phyloP scores from a whole-genome alignment of 2,888 invertebrate species.

The Steinernema carpocapsae region DNA sequence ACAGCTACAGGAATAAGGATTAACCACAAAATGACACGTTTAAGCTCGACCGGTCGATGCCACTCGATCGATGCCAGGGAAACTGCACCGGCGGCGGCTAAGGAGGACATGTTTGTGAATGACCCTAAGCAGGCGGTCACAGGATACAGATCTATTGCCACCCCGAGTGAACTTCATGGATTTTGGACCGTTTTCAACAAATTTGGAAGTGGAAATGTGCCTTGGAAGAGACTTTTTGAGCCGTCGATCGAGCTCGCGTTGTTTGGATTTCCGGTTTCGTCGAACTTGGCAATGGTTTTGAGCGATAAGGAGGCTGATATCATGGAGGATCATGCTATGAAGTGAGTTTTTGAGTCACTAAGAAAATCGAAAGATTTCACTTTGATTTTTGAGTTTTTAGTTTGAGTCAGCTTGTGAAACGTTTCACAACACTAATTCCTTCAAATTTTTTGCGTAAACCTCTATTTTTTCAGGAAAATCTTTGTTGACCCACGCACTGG shows the following conservation, averaged over 20 bases:
- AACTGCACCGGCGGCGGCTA: slow-evolving; percentile 73
- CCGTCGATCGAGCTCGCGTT: slow-evolving; percentile 62
- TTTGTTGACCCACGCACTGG: slow-evolving; percentile 65
- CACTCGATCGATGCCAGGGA: slow-evolving; percentile 71
- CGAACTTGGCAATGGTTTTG: slow-evolving; percentile 65
- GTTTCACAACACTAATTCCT: no score
- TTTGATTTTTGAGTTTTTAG: no score
- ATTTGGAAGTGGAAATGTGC: slow-evolving; percentile 64
- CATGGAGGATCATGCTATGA: slow-evolving; percentile 61
- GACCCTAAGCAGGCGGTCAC: slow-evolving; percentile 48
- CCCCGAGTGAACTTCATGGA: slow-evolving; percentile 67
- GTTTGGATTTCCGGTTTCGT: slow-evolving; percentile 61
- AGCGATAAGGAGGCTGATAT: slow-evolving; percentile 62
- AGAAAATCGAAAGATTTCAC: no score
- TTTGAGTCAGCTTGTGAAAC: no score
- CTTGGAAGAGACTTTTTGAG: slow-evolving; percentile 57
- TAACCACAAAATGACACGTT: slow-evolving; percentile 4
- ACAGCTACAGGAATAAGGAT: neutral
- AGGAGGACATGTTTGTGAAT: slow-evolving; percentile 61
- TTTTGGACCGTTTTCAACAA: slow-evolving; percentile 64
- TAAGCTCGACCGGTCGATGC: slow-evolving; percentile 54
- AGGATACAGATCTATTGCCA: slow-evolving; percentile 62
- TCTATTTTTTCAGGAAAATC: slow-evolving; percentile 40
- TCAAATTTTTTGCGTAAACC: no score
- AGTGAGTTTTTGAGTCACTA: no score